Conservation (phyloP, 2,113 vertebrate genomes). For the Narcine bancroftii region DNA sequence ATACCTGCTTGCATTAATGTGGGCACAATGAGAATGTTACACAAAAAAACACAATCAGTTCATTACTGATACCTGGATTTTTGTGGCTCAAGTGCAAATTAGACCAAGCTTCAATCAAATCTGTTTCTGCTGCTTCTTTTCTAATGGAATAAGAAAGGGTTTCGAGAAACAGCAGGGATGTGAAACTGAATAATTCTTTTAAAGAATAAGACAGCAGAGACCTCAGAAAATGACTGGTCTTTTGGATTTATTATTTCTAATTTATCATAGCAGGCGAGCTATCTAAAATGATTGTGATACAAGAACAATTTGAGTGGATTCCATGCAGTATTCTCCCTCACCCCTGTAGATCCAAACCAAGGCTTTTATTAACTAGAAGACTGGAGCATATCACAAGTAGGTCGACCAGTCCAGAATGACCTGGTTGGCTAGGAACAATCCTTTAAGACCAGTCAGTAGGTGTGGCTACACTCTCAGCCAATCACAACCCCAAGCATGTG, state of each 20-base stretch:
- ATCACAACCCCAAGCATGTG: too few relatives aligned
- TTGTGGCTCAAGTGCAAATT: background rate
- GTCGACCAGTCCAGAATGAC: too few relatives aligned
- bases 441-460: too few relatives aligned
- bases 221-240: background rate
- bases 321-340: too few relatives aligned
- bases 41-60: background rate
- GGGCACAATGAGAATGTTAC: background rate
- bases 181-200: background rate
- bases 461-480: too few relatives aligned
- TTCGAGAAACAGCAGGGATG: background rate
- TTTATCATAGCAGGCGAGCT: too few relatives aligned
- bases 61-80: background rate
- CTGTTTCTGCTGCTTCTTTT: background rate
- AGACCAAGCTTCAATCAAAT: background rate
- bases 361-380: too few relatives aligned
- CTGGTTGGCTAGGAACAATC: too few relatives aligned
- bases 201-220: background rate
- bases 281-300: too few relatives aligned
- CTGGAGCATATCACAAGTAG: too few relatives aligned
- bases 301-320: too few relatives aligned
- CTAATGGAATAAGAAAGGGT: background rate
- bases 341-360: too few relatives aligned
- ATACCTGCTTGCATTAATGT: background rate
- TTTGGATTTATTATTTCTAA: background rate